phyloP scores from a whole-genome alignment of 2,797 vertebrate species.

The Muscicapa striata region DNA sequence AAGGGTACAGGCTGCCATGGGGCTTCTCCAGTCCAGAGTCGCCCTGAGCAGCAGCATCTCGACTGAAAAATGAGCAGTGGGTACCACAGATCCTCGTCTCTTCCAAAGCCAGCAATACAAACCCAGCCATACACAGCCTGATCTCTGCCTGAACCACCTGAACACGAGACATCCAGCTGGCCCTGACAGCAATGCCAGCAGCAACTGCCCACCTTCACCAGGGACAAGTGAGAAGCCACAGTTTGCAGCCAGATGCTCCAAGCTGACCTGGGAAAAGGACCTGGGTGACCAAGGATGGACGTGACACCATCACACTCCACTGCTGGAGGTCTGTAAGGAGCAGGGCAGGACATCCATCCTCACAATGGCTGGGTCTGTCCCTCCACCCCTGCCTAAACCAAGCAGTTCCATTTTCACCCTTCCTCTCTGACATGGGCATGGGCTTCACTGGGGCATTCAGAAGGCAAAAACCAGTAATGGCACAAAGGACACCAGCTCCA shows the following conservation, averaged over 20 bases:
- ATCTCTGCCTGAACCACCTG: neutral
- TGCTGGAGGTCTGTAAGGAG: neutral
- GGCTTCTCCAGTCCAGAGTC: neutral
- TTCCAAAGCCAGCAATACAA: neutral
- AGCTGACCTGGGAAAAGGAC: neutral
- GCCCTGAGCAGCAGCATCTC: neutral
- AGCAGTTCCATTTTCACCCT: neutral
- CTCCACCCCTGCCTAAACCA: neutral
- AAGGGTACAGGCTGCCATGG: neutral
- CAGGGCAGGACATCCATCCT: neutral
- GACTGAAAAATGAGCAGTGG: neutral
- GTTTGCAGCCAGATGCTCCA: neutral
- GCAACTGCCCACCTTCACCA: rapidly evolving
- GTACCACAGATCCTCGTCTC: neutral
- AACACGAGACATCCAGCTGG: rapidly evolving
- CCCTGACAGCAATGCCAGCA: neutral
- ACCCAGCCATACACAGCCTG: neutral
- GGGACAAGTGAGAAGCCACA: neutral
- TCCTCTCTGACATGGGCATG: neutral
- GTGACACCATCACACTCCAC: neutral
- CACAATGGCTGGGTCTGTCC: rapidly evolving
- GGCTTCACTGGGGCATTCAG: neutral
- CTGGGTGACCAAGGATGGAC: neutral
- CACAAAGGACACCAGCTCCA: neutral
- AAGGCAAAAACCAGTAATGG: neutral